These are phyloP conservation scores for Antennarius striatus DNA, from an alignment of 2,113 vertebrate genomes.

Conservation along the genomic window DNA sequence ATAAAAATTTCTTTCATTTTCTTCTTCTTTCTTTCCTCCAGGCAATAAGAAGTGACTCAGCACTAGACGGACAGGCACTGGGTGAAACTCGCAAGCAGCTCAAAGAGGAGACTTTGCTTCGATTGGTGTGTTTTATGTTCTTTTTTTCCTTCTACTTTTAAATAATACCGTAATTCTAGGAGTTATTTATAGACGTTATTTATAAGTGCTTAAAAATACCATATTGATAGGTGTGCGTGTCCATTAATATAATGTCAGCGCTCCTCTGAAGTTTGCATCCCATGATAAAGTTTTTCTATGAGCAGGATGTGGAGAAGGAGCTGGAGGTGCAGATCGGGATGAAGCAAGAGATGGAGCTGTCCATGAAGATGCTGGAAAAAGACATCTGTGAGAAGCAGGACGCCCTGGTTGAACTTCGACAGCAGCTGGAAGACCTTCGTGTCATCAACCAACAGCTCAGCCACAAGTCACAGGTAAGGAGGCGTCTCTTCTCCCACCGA, in stretches of 20 bases:
- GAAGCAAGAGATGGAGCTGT: conserved; percentile 98
- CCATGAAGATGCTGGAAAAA: conserved; percentile 99
- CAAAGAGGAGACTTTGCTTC: conserved; percentile 94
- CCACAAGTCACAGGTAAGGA: conserved; percentile 91
- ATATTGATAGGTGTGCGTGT: not conserved
- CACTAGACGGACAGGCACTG: conserved; percentile 84
- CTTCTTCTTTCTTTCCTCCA: conserved; percentile 21
- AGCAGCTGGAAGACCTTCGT: conserved; percentile 93
- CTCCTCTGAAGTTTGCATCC: not conserved
- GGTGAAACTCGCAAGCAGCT: conserved; percentile 93
- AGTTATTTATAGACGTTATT: not conserved
- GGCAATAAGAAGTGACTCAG: conserved; percentile 77
- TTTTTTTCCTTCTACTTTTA: not conserved
- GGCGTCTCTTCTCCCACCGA: not conserved
- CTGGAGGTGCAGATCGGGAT: conserved; percentile 97
- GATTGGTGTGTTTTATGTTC: conserved; percentile 83
- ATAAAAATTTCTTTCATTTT: not conserved
- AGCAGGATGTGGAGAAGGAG: conserved; percentile 95
- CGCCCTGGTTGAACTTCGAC: conserved; percentile 90
- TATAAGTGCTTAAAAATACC: not conserved
- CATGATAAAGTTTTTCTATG: not conserved
- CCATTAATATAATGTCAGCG: not conserved
- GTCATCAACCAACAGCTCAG: conserved; percentile 93
- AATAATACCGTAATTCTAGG: not conserved
- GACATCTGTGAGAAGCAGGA: conserved; percentile 98